Conservation (phyloP, 2,888 invertebrate species). For the Dascillus cervinus region DNA sequence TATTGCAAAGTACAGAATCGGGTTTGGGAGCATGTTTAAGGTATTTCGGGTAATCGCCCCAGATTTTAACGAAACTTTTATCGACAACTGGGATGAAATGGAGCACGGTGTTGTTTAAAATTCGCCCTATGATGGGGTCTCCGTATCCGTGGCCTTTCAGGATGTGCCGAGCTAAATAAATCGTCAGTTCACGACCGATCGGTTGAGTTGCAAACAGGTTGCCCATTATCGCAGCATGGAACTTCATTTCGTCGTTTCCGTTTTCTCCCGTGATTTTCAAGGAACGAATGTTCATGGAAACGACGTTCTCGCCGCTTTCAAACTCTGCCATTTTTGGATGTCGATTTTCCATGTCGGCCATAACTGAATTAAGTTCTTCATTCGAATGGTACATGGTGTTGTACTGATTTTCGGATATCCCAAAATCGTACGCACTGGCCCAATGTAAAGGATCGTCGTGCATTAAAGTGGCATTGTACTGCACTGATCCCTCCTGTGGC, state of each 20-base stretch:
- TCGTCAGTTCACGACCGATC: slow-evolving; percentile 72
- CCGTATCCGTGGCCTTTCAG: slow-evolving; percentile 61
- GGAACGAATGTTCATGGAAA: slow-evolving; percentile 59
- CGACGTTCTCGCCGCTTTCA: slow-evolving; percentile 57
- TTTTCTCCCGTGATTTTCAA: slow-evolving; percentile 68
- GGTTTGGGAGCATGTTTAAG: slow-evolving; percentile 24
- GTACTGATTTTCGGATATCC: slow-evolving; percentile 57
- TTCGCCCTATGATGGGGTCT: slow-evolving; percentile 54
- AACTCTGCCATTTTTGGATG: slow-evolving; percentile 64
- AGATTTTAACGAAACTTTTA: slow-evolving; percentile 46
- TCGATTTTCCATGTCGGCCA: slow-evolving; percentile 62
- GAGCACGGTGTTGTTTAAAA: slow-evolving; percentile 66
- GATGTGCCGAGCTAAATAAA: slow-evolving; percentile 78
- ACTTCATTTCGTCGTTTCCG: slow-evolving; percentile 70
- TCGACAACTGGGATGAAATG: slow-evolving; percentile 71
- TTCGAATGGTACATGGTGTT: slow-evolving; percentile 58
- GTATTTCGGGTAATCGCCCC: slow-evolving; percentile 40
- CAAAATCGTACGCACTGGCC: slow-evolving; percentile 76
- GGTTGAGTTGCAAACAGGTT: slow-evolving; percentile 77
- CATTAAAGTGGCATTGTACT: slow-evolving; percentile 72
- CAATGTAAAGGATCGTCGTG: slow-evolving; percentile 75
- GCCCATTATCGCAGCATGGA: slow-evolving; percentile 76
- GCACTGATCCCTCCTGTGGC: slow-evolving; percentile 48
- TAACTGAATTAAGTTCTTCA: slow-evolving; percentile 53
- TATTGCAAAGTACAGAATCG: slow-evolving; percentile 33